Evolutionary conservation across 2,888 invertebrate species (phyloP).

Genomic region (Boloria euphrosyne): DNA sequence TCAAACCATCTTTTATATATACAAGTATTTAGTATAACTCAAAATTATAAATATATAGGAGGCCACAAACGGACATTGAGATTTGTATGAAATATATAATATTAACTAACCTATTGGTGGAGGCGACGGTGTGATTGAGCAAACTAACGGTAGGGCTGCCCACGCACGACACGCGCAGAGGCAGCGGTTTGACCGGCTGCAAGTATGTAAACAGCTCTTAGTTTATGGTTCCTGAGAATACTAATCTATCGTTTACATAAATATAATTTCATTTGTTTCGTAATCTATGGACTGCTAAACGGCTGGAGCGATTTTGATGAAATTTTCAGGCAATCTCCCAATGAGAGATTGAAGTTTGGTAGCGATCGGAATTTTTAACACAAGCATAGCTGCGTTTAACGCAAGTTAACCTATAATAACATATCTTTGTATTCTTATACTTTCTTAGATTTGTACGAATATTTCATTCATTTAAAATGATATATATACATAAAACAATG

Average conservation of each 20-base stretch:
- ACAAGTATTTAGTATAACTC: not conserved
- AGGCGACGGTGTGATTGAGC: slow-evolving; percentile 81
- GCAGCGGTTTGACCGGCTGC: slow-evolving; percentile 93
- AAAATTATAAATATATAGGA: not conserved
- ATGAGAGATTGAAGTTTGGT: too few species aligned
- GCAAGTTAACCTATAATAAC: too few species aligned
- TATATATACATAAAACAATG: too few species aligned
- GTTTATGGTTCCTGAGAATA: slow-evolving; percentile 51
- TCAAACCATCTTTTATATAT: not conserved
- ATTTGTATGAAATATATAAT: slow-evolving; percentile 1
- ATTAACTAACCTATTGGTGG: slow-evolving; percentile 75
- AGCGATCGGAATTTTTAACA: too few species aligned
- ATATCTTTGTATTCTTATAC: too few species aligned
- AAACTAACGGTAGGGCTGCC: slow-evolving; percentile 79
- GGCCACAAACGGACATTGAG: not conserved
- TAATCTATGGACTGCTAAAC: too few species aligned
- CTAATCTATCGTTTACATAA: not conserved
- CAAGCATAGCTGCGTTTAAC: too few species aligned
- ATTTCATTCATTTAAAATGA: too few species aligned
- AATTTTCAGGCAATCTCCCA: too few species aligned
- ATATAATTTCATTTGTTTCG: too few species aligned
- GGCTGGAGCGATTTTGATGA: too few species aligned
- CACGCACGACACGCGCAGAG: slow-evolving; percentile 84
- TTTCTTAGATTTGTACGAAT: too few species aligned
- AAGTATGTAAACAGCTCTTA: slow-evolving; percentile 56